Base-by-base conservation (phyloP, 2,888 invertebrate species). In the Dolichomitus sp. region DNA sequence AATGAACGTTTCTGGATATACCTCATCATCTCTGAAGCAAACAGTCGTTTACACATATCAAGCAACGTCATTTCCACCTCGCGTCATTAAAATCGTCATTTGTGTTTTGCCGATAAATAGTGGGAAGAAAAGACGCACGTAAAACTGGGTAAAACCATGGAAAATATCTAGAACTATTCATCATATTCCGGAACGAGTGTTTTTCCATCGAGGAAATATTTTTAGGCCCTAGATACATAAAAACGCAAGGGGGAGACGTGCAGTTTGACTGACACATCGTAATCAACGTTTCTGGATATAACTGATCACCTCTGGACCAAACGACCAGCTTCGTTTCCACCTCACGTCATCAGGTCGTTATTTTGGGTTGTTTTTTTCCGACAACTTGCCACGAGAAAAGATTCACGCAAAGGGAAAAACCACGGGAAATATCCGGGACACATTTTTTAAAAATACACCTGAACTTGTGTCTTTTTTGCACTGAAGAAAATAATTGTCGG, bases 21-120 rank as follows among this genome's bases (percentile, higher is more conserved):
- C 12, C 27, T 54, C 27, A 27, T 27, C 4, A 48, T 17, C 42
- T 19, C 4, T 12, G 30, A 57, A 6, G 0, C 14, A 30, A 33
- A n/a, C 17, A 14, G n/a, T 30, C 33, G 7, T n/a, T 59, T 59
- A 5, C 17, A 4, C 33, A 6, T 57, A 14, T 2, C 14, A 33
- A 12, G n/a, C 12, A 17, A 7, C 14, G n/a, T 17, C 48, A 7
- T 5, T n/a, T 5, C 37, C 37, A 17, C 27, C 11, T 37, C n/a
- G 11, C 37, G 37, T 61, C 59, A 59, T 59, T 19, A 12, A 61
- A 61, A 9, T 12, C 61, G 17, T 37, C 40, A 61, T 61, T 61
- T 37, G 17, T 17, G 37, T 61, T 37, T 37, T 19, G 9, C 17
- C 57, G 30, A 6, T 17, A n/a, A 59, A 61, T 19, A 11, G 37